These are phyloP conservation scores for Tauraco erythrolophus DNA, from an alignment of 2,113 vertebrate species.

Conservation along the genomic window DNA sequence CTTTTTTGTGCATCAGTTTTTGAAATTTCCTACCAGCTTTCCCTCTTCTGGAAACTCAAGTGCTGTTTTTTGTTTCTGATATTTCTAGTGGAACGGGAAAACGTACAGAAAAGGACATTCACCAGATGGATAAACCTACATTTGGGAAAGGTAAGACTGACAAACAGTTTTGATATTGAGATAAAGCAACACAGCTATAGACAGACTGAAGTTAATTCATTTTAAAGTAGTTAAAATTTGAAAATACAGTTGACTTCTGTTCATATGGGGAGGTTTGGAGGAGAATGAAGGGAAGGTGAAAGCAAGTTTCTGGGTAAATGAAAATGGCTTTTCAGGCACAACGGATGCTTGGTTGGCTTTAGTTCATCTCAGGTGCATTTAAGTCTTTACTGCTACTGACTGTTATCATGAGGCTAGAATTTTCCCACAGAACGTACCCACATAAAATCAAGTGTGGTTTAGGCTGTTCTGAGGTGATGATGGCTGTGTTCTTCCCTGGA, in stretches of 20 bases:
- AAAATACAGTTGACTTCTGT: background rate
- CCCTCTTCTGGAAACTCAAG: background rate
- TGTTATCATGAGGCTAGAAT: background rate
- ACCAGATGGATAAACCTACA: conserved; percentile 98
- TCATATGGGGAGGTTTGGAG: background rate
- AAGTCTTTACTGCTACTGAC: background rate
- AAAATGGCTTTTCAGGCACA: background rate
- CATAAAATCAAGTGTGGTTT: background rate
- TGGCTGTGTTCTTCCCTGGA: background rate
- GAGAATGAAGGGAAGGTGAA: background rate
- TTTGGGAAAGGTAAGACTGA: conserved; percentile 89
- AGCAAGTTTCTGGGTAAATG: background rate
- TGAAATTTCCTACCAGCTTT: background rate
- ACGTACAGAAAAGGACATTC: conserved; percentile 97
- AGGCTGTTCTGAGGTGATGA: background rate
- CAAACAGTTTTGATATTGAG: background rate
- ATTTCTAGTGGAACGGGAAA: conserved; percentile 90
- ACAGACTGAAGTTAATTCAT: background rate
- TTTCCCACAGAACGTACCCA: background rate
- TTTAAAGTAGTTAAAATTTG: background rate
- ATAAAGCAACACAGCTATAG: background rate
- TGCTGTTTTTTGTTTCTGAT: conserved; percentile 75
- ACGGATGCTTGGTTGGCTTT: background rate
- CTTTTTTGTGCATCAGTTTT: background rate
- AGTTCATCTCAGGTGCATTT: background rate